These are phyloP conservation scores for Creontiades dilutus DNA, from an alignment of 2,888 invertebrate species.

Conservation along the genomic window DNA sequence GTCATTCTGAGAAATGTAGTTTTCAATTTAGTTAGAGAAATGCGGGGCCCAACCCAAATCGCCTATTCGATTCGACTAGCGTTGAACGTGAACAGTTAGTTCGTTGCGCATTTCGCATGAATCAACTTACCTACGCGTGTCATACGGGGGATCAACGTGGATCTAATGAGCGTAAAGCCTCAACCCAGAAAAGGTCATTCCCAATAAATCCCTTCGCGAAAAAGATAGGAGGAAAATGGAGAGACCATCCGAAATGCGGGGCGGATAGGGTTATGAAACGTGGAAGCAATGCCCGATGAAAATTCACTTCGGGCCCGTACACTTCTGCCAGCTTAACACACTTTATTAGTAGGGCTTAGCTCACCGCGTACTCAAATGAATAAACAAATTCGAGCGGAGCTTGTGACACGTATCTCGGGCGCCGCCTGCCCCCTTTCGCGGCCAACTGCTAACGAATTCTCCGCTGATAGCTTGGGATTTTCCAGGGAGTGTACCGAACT, in stretches of 20 bases:
- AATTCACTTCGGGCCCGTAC: constrained; percentile 48
- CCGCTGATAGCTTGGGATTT: constrained; percentile 68
- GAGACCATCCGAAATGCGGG: constrained; percentile 41
- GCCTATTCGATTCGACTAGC: too few species aligned
- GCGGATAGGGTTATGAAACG: constrained; percentile 34
- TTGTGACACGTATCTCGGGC: constrained; percentile 61
- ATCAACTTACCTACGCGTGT: not conserved
- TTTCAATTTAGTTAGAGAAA: too few species aligned
- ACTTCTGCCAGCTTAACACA: constrained; percentile 64
- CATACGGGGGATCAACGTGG: not conserved
- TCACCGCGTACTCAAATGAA: constrained; percentile 65
- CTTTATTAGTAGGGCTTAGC: constrained; percentile 68
- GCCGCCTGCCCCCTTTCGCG: constrained; percentile 38
- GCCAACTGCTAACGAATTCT: constrained; percentile 68
- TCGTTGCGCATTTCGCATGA: too few species aligned
- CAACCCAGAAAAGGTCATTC: not conserved
- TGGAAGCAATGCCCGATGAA: constrained; percentile 56
- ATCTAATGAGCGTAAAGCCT: not conserved
- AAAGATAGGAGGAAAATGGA: constrained; percentile 10
- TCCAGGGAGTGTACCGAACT: constrained; percentile 69
- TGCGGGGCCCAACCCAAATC: too few species aligned
- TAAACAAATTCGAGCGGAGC: constrained; percentile 64
- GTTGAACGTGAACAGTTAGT: too few species aligned
- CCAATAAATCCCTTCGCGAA: not conserved
- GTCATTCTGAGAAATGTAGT: too few species aligned